Evolutionary conservation across 1,140 invertebrate species (phyloP), one percentile per base, ranked within the genome.

Genomic region (Ericerus pela): DNA sequence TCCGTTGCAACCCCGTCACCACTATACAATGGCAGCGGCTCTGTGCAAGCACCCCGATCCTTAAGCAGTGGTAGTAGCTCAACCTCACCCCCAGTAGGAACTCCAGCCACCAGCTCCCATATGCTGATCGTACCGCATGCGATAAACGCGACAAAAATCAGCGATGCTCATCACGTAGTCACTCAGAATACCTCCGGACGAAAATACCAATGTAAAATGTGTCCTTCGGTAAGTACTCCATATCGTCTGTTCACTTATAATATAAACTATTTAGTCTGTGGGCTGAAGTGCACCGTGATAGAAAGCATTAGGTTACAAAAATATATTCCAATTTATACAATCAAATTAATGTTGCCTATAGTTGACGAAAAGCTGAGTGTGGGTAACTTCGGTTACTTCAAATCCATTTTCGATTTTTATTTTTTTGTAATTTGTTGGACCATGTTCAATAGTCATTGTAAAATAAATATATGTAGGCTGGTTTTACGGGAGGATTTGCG

Each of bases 191-290:
- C 70, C 61, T 53, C 76, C 72, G 59, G 76, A 70, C 28, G 83
- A 70, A 93, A 93, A 69, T 96, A 96, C 75, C 88, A 93, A 70
- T 96, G 92, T 80, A 96, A 96, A 74, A 96, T 96, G 91, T 96
- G 92, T 72, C 91, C 92, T 60, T 89, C 95, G 88, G 92, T 96
- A 72, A 79, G 85, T 72, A 14, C 2, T 31, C 22, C 2, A 22
- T 26, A 18, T 2, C n/a, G n/a, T 16, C 14, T 33, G 20, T 24
- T 57, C 16, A 14, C 53, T 36, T 26, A 26, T 28, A 6, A 5
- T 8, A 11, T 51, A 43, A 8, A 43, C 6, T 43, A 22, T 43
- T n/a, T n/a, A n/a, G n/a, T n/a, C n/a, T n/a, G n/a, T n/a, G n/a
- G n/a, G n/a, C n/a, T n/a, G n/a, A n/a, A n/a, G n/a, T n/a, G n/a